Conservation (phyloP, 2,888 invertebrate genomes). For the Helleia helle region DNA sequence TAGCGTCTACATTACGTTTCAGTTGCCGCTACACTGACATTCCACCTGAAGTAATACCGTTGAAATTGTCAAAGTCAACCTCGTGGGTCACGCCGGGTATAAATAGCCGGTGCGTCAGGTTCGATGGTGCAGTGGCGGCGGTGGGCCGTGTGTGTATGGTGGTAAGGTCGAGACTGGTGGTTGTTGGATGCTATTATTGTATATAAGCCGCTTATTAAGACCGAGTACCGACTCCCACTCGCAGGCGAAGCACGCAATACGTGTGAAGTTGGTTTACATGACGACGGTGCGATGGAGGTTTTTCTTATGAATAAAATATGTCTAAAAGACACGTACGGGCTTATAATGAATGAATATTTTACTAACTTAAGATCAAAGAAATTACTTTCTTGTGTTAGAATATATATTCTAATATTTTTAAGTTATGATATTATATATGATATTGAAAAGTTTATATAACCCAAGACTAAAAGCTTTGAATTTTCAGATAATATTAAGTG, state of each 20-base stretch:
- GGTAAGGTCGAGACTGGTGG: slow-evolving; percentile 19
- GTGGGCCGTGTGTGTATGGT: slow-evolving; percentile 8
- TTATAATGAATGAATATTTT: too few relatives aligned
- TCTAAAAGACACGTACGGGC: too few relatives aligned
- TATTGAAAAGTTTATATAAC: too few relatives aligned
- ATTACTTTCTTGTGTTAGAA: too few relatives aligned
- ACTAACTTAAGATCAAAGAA: too few relatives aligned
- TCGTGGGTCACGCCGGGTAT: slow-evolving; percentile 37
- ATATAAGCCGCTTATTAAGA: slow-evolving; percentile 66
- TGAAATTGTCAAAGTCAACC: slow-evolving; percentile 41
- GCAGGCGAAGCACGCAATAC: slow-evolving; percentile 52
- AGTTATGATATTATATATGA: too few relatives aligned
- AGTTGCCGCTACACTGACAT: slow-evolving; percentile 13
- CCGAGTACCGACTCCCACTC: slow-evolving; percentile 63
- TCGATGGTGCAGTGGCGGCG: slow-evolving; percentile 1
- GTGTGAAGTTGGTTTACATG: slow-evolving; percentile 40
- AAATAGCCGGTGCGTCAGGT: slow-evolving; percentile 38
- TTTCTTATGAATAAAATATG: not conserved
- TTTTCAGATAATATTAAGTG: too few relatives aligned
- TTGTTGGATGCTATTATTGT: slow-evolving; percentile 38
- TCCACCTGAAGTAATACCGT: slow-evolving; percentile 24
- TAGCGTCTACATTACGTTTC: not conserved
- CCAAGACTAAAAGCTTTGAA: too few relatives aligned
- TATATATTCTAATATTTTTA: too few relatives aligned
- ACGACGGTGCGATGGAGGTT: slow-evolving; percentile 11